Base-by-base conservation (phyloP, 64 coral and sea anemone genomes). In the Montipora foliosa region DNA sequence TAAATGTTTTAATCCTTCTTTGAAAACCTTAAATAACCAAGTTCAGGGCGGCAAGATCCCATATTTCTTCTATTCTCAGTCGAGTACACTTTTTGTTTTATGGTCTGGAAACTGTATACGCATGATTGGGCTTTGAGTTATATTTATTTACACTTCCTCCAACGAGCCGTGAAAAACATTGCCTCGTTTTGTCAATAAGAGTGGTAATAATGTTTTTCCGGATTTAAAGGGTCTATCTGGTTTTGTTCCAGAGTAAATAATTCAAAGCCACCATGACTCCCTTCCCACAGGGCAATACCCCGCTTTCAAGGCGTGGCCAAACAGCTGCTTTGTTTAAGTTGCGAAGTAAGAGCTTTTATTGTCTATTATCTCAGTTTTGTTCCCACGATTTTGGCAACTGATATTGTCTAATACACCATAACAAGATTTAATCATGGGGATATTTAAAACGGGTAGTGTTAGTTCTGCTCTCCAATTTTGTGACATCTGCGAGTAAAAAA, bases 181-280 rank as follows among this genome's bases (percentile, higher is more conserved):
- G 62, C 55, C 61, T 67, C 59, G 17, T 83, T 66, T 9, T 16
- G 57, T 83, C 80, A 83, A 66, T 37, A 83, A 15, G 44, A 37
- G 37, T 1, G 37, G 37, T 24, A 71, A 19, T 85, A 85, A 49
- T 70, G 80, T 62, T 69, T 84, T 85, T 85, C 82, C 82, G 82
- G 82, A 49, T 67, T 10, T 24, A 12, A 49, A 85, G 17, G 7
- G 15, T 48, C 61, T 10, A 2, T 48, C 49, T 85, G 82, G 82
- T 85, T 44, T 15, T 9, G 61, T 49, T 85, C 82, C 82, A 85
- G 59, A 70, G 29, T 14, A 85, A 85, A 85, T 21, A 71, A 85
- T 71, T 4, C 16, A 49, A 5, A 67, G 49, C 12, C 58, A 78
- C 49, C 49, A 78, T 19, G 45, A 8, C 46, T 76, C 61, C 37